Evolutionary conservation across 2,797 vertebrate species (phyloP), one percentile per base, ranked within the genome.

Genomic region (Urocyon cinereoargenteus): DNA sequence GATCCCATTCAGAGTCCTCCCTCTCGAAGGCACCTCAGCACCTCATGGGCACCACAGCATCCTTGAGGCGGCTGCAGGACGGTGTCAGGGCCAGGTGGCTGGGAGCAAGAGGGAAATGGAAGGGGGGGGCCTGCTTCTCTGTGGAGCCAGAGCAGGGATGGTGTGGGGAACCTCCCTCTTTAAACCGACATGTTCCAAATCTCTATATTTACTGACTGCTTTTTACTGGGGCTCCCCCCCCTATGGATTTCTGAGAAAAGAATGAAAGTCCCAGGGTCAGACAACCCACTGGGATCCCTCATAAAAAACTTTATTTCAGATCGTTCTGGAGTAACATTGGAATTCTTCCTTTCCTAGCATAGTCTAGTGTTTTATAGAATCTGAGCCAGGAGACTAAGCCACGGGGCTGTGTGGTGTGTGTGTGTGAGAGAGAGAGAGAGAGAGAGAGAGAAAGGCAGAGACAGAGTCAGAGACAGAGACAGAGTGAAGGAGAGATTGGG

Each of bases 221-320:
- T 66, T 81, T 97, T 61, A 36, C 2, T 19, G 51, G n/a, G 61
- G n/a, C 22, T 51, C 62, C 15, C 70, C 26, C 51, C 59, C 57
- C 49, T 53, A 68, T 57, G 45, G n/a, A 19, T 59, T 49, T 90
- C 75, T 19, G 66, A 93, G 70, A 87, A 78, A 66, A 64, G 10
- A 24, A 49, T 84, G 75, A 53, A 94, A 95, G 40, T 78, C 49
- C 79, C 45, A 72, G 45, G 31, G 34, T 62, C 77, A 87, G 89
- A 87, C 34, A 66, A 21, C 26, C 78, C 34, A 22, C 57, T 75
- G n/a, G 36, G 45, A 53, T 91, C 49, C 57, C 72, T 22, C 18
- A 31, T 68, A 70, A 64, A 87, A 94, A 85, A 21, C 61, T 73
- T 31, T 61, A 95, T 94, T 94, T 79, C 66, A 87, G 79, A 70